Conservation (phyloP, 2,888 invertebrate species). For the Hydrotaea diabolus region DNA sequence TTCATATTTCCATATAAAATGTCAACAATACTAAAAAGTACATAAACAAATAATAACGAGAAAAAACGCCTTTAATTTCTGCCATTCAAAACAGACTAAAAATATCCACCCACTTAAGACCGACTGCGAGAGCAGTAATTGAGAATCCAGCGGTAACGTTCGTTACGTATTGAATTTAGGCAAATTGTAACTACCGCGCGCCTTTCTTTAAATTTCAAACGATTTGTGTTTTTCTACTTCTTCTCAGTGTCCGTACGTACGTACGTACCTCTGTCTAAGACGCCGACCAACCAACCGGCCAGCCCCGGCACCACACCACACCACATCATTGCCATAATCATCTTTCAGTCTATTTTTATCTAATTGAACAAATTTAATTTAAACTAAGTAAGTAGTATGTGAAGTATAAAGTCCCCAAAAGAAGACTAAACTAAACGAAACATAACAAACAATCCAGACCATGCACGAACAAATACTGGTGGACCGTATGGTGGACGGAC, state of each 20-base stretch:
- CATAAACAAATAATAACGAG: constrained; percentile 13
- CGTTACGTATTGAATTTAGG: constrained; percentile 22
- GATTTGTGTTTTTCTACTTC: background rate
- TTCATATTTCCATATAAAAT: constrained; percentile 49
- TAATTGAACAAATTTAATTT: constrained; percentile 40
- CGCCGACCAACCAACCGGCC: background rate
- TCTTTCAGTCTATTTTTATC: constrained; percentile 38
- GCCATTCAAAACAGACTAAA: constrained; percentile 5
- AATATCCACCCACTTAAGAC: constrained; percentile 64
- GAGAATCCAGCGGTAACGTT: background rate
- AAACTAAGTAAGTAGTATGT: constrained; percentile 28
- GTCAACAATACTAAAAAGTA: constrained; percentile 48
- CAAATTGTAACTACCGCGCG: background rate
- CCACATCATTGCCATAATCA: constrained; percentile 9
- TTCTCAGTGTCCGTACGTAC: background rate
- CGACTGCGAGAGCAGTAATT: background rate
- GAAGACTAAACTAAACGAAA: constrained; percentile 24
- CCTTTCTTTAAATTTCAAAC: background rate
- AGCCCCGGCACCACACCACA: too few species aligned
- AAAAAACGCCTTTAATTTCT: constrained; percentile 34
- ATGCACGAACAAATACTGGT: background rate
- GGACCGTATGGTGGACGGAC: background rate
- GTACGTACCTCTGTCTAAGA: background rate
- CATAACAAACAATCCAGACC: constrained; percentile 13
- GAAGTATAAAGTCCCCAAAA: constrained; percentile 8